A percentile compares a stretch with the other conserved stretches of the same genome.
phyloP scores from a whole-genome alignment of 2,888 invertebrate genomes.

The Schizaphis graminum region DNA sequence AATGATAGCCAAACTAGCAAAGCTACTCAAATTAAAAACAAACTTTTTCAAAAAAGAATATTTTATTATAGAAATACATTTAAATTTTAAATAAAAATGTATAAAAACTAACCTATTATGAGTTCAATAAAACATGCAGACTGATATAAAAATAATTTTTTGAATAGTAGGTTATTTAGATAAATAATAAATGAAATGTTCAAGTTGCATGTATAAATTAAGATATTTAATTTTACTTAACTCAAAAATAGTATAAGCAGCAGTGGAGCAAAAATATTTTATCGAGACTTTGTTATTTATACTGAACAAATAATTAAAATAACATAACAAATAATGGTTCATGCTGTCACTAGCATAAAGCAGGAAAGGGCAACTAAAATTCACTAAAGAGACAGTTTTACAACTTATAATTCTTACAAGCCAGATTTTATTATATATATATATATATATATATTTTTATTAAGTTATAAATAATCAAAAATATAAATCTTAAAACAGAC shows the following conservation, averaged over 20 bases:
- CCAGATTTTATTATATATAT: neutral
- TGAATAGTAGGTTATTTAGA: neutral
- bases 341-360: neutral
- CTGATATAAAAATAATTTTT: neutral
- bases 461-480: neutral
- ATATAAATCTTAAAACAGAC: neutral
- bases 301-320: neutral
- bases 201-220: neutral
- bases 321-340: neutral
- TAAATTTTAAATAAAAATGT: neutral
- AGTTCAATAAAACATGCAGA: constrained; percentile 10
- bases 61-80: neutral
- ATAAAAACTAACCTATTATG: neutral
- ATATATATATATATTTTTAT: too few relatives aligned
- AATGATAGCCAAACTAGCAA: neutral
- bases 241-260: neutral
- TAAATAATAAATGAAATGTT: neutral
- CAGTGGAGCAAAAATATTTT: neutral
- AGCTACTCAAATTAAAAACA: neutral
- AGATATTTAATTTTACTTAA: neutral
- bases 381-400: neutral
- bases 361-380: neutral
- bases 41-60: neutral
- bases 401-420: neutral
- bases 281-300: neutral